These are phyloP conservation scores for Lasioglossum lativentre DNA, from an alignment of 2,888 invertebrate species.

Conservation along the genomic window DNA sequence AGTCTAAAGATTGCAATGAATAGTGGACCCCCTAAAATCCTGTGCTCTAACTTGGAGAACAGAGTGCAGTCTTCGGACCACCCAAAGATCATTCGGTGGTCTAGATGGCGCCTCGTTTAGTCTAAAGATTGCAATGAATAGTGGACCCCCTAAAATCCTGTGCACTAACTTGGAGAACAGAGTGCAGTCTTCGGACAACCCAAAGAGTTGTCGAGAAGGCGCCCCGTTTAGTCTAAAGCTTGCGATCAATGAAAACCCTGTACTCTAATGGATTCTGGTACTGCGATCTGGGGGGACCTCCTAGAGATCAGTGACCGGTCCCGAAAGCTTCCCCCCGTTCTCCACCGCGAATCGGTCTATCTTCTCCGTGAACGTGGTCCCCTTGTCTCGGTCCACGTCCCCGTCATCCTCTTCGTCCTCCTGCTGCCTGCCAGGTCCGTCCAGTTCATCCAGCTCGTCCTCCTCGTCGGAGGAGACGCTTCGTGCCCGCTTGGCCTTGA, in stretches of 20 bases:
- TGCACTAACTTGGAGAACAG: neutral
- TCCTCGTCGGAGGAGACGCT: conserved; percentile 36
- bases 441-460: neutral
- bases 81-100: neutral
- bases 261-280: neutral
- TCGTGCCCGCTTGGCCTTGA: neutral
- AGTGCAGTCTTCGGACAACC: neutral
- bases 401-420: conserved; percentile 51
- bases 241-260: too few relatives aligned
- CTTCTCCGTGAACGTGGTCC: conserved; percentile 45
- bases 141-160: neutral
- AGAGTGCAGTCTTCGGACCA: neutral
- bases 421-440: conserved; percentile 29
- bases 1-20: neutral
- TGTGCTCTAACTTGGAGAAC: neutral
- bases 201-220: neutral
- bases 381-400: conserved; percentile 43
- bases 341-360: conserved; percentile 48
- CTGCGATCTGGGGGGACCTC: neutral
- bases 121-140: neutral
- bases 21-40: neutral
- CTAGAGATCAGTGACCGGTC: conserved; percentile 80
- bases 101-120: neutral
- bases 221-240: too few relatives aligned
- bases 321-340: conserved; percentile 70